Conservation (phyloP, 2,113 vertebrate species). For the Pangasianodon hypophthalmus region DNA sequence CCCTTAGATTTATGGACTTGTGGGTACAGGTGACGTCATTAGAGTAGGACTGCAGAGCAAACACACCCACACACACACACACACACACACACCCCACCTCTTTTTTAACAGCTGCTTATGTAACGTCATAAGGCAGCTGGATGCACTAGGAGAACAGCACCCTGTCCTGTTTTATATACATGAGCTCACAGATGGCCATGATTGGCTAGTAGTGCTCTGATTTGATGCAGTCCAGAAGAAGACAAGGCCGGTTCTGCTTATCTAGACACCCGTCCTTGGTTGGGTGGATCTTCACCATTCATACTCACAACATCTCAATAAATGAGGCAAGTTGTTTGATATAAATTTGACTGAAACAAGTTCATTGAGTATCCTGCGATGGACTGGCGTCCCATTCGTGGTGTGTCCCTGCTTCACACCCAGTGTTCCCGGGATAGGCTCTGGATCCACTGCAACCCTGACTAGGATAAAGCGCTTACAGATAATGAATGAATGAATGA, state of each 20-base stretch:
- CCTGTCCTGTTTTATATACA: background rate
- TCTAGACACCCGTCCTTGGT: background rate
- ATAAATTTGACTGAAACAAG: background rate
- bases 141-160: background rate
- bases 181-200: background rate
- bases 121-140: background rate
- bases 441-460: background rate
- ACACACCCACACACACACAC: background rate
- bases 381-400: background rate
- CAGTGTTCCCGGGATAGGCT: background rate
- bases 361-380: background rate
- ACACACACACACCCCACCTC: background rate
- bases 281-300: background rate
- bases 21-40: background rate
- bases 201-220: background rate
- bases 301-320: background rate
- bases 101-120: background rate
- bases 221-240: background rate
- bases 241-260: background rate
- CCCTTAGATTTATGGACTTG: constrained; percentile 1
- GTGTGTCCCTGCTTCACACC: background rate
- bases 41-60: background rate
- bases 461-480: background rate
- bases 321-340: background rate
- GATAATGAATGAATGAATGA: background rate